These are phyloP conservation scores for Puffinus mauretanicus DNA, from an alignment of 2,113 vertebrate genomes.

Conservation along the genomic window DNA sequence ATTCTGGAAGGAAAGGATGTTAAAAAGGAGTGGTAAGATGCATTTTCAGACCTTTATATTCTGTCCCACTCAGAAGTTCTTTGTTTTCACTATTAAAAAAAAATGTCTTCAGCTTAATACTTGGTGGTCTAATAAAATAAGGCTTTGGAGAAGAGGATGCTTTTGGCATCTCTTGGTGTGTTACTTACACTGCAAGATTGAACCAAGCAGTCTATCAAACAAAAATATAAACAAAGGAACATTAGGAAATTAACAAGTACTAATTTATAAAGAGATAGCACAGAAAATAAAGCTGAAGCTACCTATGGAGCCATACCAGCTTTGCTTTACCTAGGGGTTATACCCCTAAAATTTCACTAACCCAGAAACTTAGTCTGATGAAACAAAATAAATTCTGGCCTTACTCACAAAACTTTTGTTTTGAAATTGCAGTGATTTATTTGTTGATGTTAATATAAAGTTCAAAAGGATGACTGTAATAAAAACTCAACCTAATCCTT, in stretches of 20 bases:
- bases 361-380: background rate
- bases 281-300: background rate
- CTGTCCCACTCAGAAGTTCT: background rate
- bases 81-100: background rate
- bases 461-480: background rate
- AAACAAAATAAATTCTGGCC: background rate
- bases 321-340: background rate
- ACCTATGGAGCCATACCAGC: background rate
- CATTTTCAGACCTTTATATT: background rate
- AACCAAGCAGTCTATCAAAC: background rate
- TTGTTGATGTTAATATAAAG: background rate
- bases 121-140: background rate
- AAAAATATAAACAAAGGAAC: background rate
- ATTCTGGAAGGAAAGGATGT: background rate
- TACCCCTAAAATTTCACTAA: background rate
- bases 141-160: background rate
- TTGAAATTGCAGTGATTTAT: background rate
- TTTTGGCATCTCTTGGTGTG: background rate
- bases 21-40: background rate
- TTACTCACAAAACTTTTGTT: background rate
- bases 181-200: background rate
- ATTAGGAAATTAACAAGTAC: background rate
- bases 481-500: background rate
- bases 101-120: background rate
- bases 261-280: background rate